Evolutionary conservation across 1,140 invertebrate genomes (phyloP).

Genomic region (Penaeus vannamei): DNA sequence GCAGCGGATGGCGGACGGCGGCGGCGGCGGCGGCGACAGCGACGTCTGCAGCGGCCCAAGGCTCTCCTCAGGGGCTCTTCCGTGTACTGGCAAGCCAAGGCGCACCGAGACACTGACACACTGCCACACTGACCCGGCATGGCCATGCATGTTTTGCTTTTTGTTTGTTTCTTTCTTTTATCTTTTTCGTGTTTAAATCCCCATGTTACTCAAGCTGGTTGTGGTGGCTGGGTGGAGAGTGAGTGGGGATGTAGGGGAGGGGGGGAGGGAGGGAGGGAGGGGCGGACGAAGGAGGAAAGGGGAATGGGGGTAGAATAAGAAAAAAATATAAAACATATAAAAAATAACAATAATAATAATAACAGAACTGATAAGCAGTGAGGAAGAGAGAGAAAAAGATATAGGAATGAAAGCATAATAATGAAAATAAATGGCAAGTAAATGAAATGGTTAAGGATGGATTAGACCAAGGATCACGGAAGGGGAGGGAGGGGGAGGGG

Average conservation of each 20-base stretch:
- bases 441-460: too few relatives aligned
- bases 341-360: too few relatives aligned
- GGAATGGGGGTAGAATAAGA: neutral
- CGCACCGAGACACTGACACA: conserved; percentile 51
- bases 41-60: conserved; percentile 23
- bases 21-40: neutral
- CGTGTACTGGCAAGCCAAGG: conserved; percentile 51
- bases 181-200: neutral
- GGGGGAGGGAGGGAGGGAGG: neutral
- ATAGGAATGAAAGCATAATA: too few relatives aligned
- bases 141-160: neutral
- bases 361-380: too few relatives aligned
- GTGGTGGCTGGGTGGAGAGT: conserved; percentile 44
- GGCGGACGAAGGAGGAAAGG: neutral
- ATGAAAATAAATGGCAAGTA: too few relatives aligned
- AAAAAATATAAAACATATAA: too few relatives aligned
- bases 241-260: conserved; percentile 48
- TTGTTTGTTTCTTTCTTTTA: too few relatives aligned
- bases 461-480: conserved; percentile 18
- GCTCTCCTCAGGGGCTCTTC: conserved; percentile 42
- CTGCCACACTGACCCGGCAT: conserved; percentile 32
- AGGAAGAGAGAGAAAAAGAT: too few relatives aligned
- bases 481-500: conserved; percentile 18
- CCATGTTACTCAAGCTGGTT: conserved; percentile 46
- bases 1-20: conserved; percentile 20